A percentile compares a stretch with the other conserved stretches of the same genome.
Conservation (phyloP, 2,113 vertebrate species). For the Neoarius graeffei region DNA sequence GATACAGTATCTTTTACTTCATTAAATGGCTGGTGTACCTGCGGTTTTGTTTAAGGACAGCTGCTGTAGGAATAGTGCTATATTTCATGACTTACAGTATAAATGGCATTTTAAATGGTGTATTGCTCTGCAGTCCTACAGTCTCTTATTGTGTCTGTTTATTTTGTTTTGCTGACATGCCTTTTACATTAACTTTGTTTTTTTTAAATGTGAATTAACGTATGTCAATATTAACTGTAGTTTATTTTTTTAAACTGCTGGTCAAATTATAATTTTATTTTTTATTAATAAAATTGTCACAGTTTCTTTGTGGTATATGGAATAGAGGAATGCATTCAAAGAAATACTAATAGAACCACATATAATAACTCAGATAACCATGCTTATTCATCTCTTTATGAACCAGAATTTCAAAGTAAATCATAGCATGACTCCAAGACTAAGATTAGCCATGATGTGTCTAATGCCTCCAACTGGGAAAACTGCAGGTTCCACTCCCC, state of each 20-base stretch:
- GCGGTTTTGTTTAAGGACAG: neutral
- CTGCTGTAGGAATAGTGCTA: neutral
- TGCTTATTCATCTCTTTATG: slow-evolving; percentile 62
- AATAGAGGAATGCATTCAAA: slow-evolving; percentile 36
- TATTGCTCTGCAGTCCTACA: slow-evolving; percentile 33
- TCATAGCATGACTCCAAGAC: slow-evolving; percentile 61
- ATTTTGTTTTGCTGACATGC: neutral
- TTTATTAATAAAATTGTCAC: slow-evolving; percentile 66
- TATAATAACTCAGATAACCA: slow-evolving; percentile 53
- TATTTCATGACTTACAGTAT: neutral
- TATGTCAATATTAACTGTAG: neutral
- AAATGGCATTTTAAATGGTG: neutral
- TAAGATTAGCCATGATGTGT: slow-evolving; percentile 64
- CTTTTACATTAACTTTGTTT: neutral
- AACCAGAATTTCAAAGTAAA: slow-evolving; percentile 60
- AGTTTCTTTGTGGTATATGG: slow-evolving; percentile 51
- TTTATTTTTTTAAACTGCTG: neutral
- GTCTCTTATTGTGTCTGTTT: slow-evolving; percentile 6
- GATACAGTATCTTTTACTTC: too few species aligned
- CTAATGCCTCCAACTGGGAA: slow-evolving; percentile 69
- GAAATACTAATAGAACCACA: slow-evolving; percentile 29
- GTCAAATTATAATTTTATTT: neutral
- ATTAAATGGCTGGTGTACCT: too few species aligned
- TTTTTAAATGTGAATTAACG: neutral
- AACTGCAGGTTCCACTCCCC: slow-evolving; percentile 59